Evolutionary conservation across 37 sponge, comb jelly and placozoan species (phyloP), one percentile per base, ranked within the genome.

Genomic region (Diacarnus erythraeanus): DNA sequence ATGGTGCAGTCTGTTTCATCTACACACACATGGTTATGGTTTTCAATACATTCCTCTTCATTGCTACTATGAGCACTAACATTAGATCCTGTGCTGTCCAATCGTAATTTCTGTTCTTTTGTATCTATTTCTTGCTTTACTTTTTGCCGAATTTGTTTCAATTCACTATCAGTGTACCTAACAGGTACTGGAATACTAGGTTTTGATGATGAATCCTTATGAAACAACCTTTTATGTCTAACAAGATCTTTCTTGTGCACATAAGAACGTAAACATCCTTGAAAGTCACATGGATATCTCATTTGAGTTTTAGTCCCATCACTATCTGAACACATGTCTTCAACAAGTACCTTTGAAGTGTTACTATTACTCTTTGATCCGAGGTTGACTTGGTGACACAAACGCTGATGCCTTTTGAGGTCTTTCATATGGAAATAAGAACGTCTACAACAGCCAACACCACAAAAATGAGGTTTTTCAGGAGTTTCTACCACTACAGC

Each of bases 171-270:
- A 1, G 78, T 71, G 61, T 76, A 84, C 26, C 51, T 57, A 20
- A 84, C 71, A 0, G 89, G 86, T 0, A 76, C 38, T 3, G 89
- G 93, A 22, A 92, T 72, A 35, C 77, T 73, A 39, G 89, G 89
- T 29, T 85, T 81, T 17, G 22, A 40, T 1, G 93, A 78, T 15
- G 57, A 63, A 75, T 92, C 93, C 42, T 80, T 87, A 47, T 92
- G 93, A 63, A 74, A 88, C 0, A 85, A 63, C 34, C 93, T 71
- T 78, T 88, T 88, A 85, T 92, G 93, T 5, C 93, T 72, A 37
- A 88, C 61, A 1, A 88, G 78, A 38, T 92, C 93, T 57, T 92
- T 92, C 82, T 92, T 92, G 76, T 92, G 93, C 0, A 92, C 85
- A 64, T 92, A 92, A 1, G 86, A 88, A 59, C 89, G 81, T 29